Evolutionary conservation across 2,113 vertebrate genomes (phyloP).

Genomic region (Platichthys stellatus): DNA sequence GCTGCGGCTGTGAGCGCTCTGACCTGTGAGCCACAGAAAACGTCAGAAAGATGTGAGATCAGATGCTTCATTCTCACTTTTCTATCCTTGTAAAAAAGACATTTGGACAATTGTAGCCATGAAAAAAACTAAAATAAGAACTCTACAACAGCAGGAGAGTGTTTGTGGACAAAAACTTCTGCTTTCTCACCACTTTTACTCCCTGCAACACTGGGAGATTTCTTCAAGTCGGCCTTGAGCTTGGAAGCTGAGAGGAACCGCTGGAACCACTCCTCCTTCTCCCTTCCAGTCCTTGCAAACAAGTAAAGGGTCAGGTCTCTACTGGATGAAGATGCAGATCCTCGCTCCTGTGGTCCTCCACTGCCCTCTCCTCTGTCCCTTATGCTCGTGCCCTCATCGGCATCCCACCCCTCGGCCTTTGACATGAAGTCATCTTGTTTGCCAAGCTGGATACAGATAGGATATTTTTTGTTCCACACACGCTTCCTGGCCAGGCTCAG

Average conservation of each 20-base stretch:
- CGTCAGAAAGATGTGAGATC: slow-evolving; percentile 55
- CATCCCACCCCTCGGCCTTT: slow-evolving; percentile 85
- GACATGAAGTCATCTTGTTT: slow-evolving; percentile 97
- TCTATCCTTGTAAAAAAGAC: not conserved
- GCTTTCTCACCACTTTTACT: slow-evolving; percentile 82
- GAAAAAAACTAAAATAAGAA: not conserved
- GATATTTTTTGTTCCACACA: slow-evolving; percentile 99
- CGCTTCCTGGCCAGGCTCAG: slow-evolving; percentile 93
- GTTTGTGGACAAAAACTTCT: not conserved
- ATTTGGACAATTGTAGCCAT: not conserved
- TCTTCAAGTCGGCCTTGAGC: slow-evolving; percentile 86
- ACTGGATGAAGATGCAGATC: slow-evolving; percentile 56
- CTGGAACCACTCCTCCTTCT: slow-evolving; percentile 98
- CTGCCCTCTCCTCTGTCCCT: slow-evolving; percentile 80
- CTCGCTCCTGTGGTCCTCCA: slow-evolving; percentile 76
- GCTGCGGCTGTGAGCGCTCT: slow-evolving; percentile 88
- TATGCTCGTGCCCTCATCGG: slow-evolving; percentile 74
- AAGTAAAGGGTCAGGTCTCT: slow-evolving; percentile 89
- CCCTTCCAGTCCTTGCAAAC: slow-evolving; percentile 95
- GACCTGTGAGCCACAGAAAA: slow-evolving; percentile 65
- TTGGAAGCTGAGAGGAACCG: slow-evolving; percentile 90
- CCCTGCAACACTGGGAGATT: slow-evolving; percentile 71
- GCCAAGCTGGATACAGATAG: slow-evolving; percentile 94
- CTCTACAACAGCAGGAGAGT: not conserved
- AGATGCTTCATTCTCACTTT: not conserved